Evolutionary conservation across 1,140 invertebrate genomes (phyloP).

Genomic region (Cotesia chilonis): DNA sequence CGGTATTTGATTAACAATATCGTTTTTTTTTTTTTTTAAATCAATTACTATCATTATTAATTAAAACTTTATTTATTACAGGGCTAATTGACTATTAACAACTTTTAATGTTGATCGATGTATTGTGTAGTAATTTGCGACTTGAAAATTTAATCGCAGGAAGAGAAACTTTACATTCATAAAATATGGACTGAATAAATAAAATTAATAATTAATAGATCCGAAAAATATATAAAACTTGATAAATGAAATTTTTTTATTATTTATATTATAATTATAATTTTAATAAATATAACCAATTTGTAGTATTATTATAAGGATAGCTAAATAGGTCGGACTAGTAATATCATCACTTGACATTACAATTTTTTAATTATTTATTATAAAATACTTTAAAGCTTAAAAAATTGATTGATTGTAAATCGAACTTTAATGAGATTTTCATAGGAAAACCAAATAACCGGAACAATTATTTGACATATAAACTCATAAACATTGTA

Average conservation of each 20-base stretch:
- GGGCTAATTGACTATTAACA: constrained; percentile 12
- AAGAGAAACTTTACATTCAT: constrained; percentile 14
- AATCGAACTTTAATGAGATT: neutral
- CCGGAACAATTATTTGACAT: constrained; percentile 18
- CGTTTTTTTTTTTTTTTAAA: constrained; percentile 1
- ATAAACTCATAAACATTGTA: constrained; percentile 21
- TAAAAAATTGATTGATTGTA: neutral
- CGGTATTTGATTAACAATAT: neutral
- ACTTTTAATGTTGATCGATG: neutral
- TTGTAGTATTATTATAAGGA: neutral
- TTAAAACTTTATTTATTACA: constrained; percentile 6
- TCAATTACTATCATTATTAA: neutral
- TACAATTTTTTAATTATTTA: constrained; percentile 10
- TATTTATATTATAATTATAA: neutral
- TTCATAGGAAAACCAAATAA: neutral
- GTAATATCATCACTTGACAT: constrained; percentile 2
- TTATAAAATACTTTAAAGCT: neutral
- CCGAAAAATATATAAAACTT: neutral
- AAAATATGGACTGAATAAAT: constrained; percentile 22
- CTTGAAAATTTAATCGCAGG: neutral
- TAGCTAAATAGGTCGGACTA: constrained; percentile 7
- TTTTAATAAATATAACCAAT: constrained; percentile 16
- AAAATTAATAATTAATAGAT: constrained; percentile 4
- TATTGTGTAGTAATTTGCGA: constrained; percentile 2
- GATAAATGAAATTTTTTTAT: constrained; percentile 20